These are phyloP conservation scores for Halocynthia aurantium DNA, from an alignment of 23 tunicate genomes.

Conservation along the genomic window DNA sequence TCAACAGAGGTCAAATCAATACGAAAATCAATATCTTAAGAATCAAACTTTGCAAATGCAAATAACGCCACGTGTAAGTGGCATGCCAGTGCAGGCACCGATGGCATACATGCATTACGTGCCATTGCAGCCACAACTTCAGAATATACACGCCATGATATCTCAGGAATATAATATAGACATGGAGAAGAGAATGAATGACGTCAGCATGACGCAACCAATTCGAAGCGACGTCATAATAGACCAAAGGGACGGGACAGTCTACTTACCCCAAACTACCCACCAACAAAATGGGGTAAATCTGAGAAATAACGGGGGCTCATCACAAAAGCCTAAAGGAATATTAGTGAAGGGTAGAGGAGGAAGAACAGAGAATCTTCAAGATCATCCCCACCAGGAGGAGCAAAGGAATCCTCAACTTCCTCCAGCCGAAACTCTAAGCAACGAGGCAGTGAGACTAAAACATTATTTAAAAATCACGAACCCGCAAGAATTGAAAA, in stretches of 20 bases:
- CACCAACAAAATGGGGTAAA: not conserved
- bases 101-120: not conserved
- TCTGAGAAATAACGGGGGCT: not conserved
- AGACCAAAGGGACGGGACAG: conserved; percentile 9
- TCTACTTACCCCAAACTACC: not conserved
- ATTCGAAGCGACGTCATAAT: not conserved
- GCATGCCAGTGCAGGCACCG: not conserved
- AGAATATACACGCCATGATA: not conserved
- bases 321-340: too few species aligned
- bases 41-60: not conserved
- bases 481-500: conserved; percentile 51
- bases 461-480: conserved; percentile 36
- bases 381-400: not conserved
- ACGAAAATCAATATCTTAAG: not conserved
- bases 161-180: not conserved
- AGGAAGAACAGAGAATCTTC: not conserved
- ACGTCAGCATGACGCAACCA: not conserved
- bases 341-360: too few species aligned
- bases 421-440: conserved; percentile 25
- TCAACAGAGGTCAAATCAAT: not conserved
- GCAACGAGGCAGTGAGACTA: conserved; percentile 54
- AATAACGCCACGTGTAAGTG: not conserved
- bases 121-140: not conserved
- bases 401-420: conserved; percentile 5
- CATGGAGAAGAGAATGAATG: not conserved